phyloP scores from a whole-genome alignment of 1,140 invertebrate species.

The Lucilia sericata region DNA sequence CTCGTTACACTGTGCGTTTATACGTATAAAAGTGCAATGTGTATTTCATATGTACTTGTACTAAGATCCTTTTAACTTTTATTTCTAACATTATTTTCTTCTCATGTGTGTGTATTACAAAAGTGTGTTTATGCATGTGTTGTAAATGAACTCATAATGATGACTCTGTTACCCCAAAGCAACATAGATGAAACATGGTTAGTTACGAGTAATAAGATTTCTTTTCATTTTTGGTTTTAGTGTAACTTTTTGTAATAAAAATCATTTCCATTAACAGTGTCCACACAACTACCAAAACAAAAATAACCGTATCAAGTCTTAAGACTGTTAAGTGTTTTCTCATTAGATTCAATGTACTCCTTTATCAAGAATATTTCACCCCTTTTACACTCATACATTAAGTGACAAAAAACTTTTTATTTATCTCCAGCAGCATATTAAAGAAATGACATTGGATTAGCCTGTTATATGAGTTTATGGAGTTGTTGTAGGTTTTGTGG shows the following conservation, averaged over 20 bases:
- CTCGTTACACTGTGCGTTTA: not conserved
- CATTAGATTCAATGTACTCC: constrained; percentile 66
- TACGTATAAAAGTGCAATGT: not conserved
- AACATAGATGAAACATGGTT: not conserved
- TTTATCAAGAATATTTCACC: not conserved
- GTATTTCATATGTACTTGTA: not conserved
- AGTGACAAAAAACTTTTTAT: no score
- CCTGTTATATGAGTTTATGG: no score
- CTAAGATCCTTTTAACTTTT: not conserved
- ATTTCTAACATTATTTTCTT: not conserved
- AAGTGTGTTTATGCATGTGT: not conserved
- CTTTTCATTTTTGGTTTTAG: not conserved
- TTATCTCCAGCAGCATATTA: not conserved
- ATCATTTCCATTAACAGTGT: constrained; percentile 8
- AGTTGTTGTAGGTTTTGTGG: not conserved
- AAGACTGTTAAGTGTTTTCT: constrained; percentile 67
- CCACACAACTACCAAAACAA: constrained; percentile 27
- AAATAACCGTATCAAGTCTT: constrained; percentile 7
- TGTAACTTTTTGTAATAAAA: constrained; percentile 14
- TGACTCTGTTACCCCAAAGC: constrained; percentile 31
- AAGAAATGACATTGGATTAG: constrained; percentile 35
- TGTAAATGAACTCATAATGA: constrained; percentile 28
- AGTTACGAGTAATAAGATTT: not conserved
- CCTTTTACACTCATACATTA: constrained; percentile 1
- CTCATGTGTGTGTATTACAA: no score